Evolutionary conservation across 2,113 vertebrate genomes (phyloP), one percentile per base, ranked within the genome.

Genomic region (Hippocampus barbouri): DNA sequence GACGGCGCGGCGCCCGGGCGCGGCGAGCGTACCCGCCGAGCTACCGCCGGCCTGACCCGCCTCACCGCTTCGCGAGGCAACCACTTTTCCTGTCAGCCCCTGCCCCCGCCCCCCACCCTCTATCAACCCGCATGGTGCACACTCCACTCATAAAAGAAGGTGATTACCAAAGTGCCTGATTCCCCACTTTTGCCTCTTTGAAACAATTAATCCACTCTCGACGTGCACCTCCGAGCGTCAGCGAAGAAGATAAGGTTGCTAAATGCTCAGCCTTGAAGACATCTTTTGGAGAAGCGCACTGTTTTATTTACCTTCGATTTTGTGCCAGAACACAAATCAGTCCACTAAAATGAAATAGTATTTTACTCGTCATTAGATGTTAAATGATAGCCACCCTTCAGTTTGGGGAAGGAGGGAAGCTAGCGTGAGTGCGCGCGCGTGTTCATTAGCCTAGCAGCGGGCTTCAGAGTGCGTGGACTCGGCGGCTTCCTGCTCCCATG

Each of bases 1-100:
- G 91, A 93, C 88, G 89, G 84, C 90, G 88, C 86, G 79, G 90
- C 92, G 88, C 89, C 90, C 72, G 87, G 89, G 89, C 87, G 81
- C 77, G 85, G 79, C 68, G 16, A 82, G 75, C 74, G 77, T 87
- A 83, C 86, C 66, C 75, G 86, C 91, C 93, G 86, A 83, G 86
- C 87, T 90, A 82, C 77, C 75, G 79, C 84, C 81, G 80, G 83
- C 79, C 91, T 84, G 87, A 91, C 90, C 90, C 77, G 83, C 79
- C 87, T 93, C 89, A 91, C 82, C 79, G 86, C 82, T 87, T 87
- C 88, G 80, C 84, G 69, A 86, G 82, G 80, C 87, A 82, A 80
- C 83, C 89, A 89, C 86, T 34, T 91, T 87, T 85, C 83, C 82
- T 68, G 84, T 34, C 34, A 5, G 34, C 30, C 30, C 30, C 30